Conservation (phyloP, 1,140 invertebrate genomes). For the Calephelis nemesis region DNA sequence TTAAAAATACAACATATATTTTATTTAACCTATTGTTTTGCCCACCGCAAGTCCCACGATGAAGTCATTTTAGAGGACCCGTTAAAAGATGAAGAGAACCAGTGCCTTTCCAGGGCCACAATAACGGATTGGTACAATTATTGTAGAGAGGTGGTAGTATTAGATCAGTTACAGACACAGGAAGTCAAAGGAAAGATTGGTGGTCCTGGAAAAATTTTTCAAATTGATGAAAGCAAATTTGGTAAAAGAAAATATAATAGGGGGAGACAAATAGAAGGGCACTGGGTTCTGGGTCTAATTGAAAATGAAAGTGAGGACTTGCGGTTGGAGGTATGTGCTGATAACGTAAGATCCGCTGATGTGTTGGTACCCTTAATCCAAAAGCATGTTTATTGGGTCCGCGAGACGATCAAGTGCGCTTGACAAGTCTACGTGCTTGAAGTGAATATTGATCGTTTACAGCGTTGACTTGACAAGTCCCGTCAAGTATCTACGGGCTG, state of each 20-base stretch:
- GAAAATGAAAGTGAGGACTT: not conserved
- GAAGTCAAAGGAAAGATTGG: not conserved
- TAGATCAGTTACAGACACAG: not conserved
- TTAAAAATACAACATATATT: too few species aligned
- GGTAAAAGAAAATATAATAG: not conserved
- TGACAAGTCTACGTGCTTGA: too few species aligned
- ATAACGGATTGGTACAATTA: not conserved
- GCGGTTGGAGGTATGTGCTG: too few species aligned
- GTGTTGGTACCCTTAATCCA: constrained; percentile 27
- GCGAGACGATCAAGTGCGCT: too few species aligned
- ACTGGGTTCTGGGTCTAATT: not conserved
- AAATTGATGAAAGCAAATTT: constrained; percentile 13
- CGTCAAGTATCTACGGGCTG: too few species aligned
- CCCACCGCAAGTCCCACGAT: too few species aligned
- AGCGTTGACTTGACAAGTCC: too few species aligned
- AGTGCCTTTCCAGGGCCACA: not conserved
- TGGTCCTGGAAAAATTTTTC: not conserved
- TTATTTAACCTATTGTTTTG: too few species aligned
- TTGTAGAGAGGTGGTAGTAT: constrained; percentile 4
- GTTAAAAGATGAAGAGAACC: not conserved
- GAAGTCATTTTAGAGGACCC: too few species aligned
- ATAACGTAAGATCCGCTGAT: constrained; percentile 7
- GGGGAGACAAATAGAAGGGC: not conserved
- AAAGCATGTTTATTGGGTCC: constrained; percentile 28
- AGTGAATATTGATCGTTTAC: too few species aligned